Percentiles rank a stretch among this genome's conserved stretches.
Conservation (phyloP, 2,888 invertebrate genomes). For the Didymodactylos carnosus region DNA sequence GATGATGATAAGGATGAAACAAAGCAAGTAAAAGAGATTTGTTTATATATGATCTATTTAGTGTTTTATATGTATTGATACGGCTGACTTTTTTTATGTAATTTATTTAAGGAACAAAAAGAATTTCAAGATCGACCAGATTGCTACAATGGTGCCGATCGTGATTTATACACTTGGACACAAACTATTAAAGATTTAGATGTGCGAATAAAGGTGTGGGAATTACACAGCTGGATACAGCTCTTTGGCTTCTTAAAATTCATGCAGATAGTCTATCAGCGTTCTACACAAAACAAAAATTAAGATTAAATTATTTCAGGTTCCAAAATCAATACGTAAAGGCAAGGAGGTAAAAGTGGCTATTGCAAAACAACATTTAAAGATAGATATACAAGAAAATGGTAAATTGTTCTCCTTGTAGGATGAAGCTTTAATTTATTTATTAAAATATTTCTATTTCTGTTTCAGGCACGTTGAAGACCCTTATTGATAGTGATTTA, state of each 20-base stretch:
- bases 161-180: conserved; percentile 61
- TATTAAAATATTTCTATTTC: not conserved
- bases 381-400: conserved; percentile 19
- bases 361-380: conserved; percentile 39
- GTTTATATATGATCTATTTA: too few relatives aligned
- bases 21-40: too few relatives aligned
- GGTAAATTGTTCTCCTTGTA: too few relatives aligned
- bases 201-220: conserved; percentile 30
- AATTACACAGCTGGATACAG: not conserved
- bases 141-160: conserved; percentile 57
- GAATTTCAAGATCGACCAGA: conserved; percentile 31
- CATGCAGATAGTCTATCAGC: accelerated
- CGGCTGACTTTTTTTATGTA: not conserved
- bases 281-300: not conserved
- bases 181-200: conserved; percentile 58
- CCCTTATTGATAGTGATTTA: conserved; percentile 46
- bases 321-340: conserved; percentile 38
- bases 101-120: conserved; percentile 1
- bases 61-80: too few relatives aligned
- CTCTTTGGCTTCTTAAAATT: not conserved
- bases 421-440: not conserved
- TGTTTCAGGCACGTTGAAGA: conserved; percentile 15
- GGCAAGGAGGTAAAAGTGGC: conserved; percentile 49
- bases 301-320: conserved; percentile 21
- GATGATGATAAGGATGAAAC: too few relatives aligned